A percentile compares a stretch with the other conserved stretches of the same genome.
These are phyloP conservation scores for Pachyramphus minor DNA, from an alignment of 2,113 vertebrate species.

Conservation along the genomic window DNA sequence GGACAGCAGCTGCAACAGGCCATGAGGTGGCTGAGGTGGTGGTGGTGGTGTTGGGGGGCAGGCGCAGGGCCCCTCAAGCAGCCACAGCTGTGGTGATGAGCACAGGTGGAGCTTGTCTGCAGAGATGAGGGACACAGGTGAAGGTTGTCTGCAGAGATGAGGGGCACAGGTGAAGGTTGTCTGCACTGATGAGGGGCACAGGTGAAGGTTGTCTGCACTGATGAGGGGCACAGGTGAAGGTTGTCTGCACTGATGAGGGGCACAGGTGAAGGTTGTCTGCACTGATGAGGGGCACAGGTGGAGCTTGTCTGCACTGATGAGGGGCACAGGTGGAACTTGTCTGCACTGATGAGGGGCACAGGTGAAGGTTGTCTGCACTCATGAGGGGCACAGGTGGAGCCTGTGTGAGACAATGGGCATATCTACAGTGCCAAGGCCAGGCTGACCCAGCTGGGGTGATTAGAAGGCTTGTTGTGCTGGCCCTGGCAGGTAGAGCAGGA, in stretches of 20 bases:
- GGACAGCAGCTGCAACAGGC: not conserved
- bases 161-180: not conserved
- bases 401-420: no score
- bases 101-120: no score
- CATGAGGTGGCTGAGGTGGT: not conserved
- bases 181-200: no score
- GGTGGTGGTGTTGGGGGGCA: no score
- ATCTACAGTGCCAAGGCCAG: not conserved
- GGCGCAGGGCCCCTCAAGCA: not conserved
- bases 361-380: not conserved
- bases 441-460: rapidly evolving
- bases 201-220: no score
- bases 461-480: not conserved
- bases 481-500: not conserved
- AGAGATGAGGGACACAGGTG: not conserved
- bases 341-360: not conserved
- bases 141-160: rapidly evolving
- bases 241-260: no score
- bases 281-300: not conserved
- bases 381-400: not conserved
- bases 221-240: not conserved
- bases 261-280: not conserved
- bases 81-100: not conserved
- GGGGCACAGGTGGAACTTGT: no score
- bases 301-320: no score